Conservation (phyloP, 2,797 vertebrate species). For the Cygnus olor region DNA sequence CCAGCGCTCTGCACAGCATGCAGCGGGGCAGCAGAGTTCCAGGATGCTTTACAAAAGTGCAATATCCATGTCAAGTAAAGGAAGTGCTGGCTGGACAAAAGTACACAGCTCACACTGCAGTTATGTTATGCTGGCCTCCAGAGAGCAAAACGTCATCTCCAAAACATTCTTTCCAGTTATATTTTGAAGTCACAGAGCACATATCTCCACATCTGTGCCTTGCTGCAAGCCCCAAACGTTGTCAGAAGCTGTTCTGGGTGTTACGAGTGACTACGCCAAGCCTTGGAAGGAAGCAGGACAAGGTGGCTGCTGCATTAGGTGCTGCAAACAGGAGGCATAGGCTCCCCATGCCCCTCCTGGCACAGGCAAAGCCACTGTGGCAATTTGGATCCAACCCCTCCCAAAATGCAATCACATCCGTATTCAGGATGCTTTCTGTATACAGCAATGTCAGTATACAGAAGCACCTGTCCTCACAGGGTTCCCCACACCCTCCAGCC, state of each 20-base stretch:
- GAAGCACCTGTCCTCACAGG: background rate
- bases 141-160: conserved; percentile 14
- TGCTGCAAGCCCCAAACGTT: background rate
- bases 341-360: background rate
- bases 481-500: background rate
- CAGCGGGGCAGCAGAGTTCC: conserved; percentile 57
- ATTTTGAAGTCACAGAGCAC: conserved; percentile 25
- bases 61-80: conserved; percentile 67
- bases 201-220: background rate
- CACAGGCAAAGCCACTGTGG: background rate
- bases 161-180: conserved; percentile 40
- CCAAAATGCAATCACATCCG: background rate
- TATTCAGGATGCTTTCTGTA: background rate
- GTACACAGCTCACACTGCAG: conserved; percentile 46
- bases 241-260: background rate
- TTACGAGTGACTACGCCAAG: background rate
- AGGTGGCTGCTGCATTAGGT: background rate
- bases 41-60: conserved; percentile 66
- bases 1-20: conserved; percentile 62
- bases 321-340: background rate
- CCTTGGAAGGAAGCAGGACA: conserved; percentile 1
- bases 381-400: background rate
- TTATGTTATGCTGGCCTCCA: conserved; percentile 28
- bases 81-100: conserved; percentile 60
- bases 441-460: background rate